Conservation (phyloP, 2,113 vertebrate genomes). For the Hippocampus barbouri region DNA sequence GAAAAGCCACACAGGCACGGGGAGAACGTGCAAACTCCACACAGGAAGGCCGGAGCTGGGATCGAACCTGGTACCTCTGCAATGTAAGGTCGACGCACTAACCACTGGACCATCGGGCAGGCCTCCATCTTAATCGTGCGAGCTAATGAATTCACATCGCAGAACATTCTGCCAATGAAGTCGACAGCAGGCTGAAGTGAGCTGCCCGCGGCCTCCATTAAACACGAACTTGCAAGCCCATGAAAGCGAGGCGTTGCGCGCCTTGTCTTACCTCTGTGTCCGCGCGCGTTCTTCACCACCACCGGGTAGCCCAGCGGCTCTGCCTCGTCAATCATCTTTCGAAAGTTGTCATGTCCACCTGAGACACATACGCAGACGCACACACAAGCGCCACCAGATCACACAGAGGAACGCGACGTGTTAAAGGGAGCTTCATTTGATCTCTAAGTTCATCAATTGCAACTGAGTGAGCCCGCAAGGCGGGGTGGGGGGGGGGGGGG, state of each 20-base stretch:
- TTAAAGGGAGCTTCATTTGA: constrained; percentile 18
- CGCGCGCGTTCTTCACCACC: constrained; percentile 89
- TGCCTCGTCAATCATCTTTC: constrained; percentile 89
- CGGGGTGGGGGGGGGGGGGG: background rate
- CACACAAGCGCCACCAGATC: background rate
- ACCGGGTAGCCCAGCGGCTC: constrained; percentile 87
- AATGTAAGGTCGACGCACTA: too few species aligned
- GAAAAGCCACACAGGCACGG: too few species aligned
- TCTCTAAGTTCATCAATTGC: constrained; percentile 30
- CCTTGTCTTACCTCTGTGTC: constrained; percentile 79
- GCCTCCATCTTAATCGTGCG: background rate
- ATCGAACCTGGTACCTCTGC: too few species aligned
- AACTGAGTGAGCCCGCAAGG: constrained; percentile 1
- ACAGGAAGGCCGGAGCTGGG: too few species aligned
- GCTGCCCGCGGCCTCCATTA: constrained; percentile 1
- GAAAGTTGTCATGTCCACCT: constrained; percentile 89
- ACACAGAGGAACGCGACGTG: constrained; percentile 3
- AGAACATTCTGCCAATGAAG: constrained; percentile 43
- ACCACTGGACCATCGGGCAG: too few species aligned
- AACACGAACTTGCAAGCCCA: background rate
- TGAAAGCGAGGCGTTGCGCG: background rate
- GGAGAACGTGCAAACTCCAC: too few species aligned
- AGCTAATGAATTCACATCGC: background rate
- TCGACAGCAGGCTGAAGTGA: constrained; percentile 32
- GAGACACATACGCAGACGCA: constrained; percentile 28